phyloP scores from a whole-genome alignment of 23 tunicate species.

The Halocynthia roretzi region DNA sequence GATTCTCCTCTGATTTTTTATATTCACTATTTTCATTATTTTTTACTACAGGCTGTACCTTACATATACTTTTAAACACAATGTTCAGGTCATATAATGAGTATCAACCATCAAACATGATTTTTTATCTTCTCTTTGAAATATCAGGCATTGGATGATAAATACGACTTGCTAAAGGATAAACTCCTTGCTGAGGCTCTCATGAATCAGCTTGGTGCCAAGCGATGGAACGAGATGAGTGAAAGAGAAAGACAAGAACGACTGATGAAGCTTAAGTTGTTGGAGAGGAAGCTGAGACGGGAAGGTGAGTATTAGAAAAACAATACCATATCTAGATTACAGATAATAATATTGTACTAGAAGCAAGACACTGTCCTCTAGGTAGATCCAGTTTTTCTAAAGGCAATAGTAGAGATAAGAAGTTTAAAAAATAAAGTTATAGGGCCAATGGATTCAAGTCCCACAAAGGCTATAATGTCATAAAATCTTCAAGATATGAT shows the following conservation, averaged over 20 bases:
- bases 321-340: no score
- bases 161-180: conserved; percentile 68
- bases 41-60: no score
- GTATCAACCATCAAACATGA: neutral
- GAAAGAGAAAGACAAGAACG: conserved; percentile 71
- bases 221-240: conserved; percentile 65
- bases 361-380: no score
- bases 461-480: neutral
- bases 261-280: conserved; percentile 45
- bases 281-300: conserved; percentile 54
- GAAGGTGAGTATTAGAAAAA: conserved; percentile 26
- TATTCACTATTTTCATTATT: no score
- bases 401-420: no score
- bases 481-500: neutral
- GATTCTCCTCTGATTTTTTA: no score
- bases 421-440: no score
- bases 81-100: no score
- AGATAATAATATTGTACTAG: no score
- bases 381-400: no score
- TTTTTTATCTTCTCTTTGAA: neutral
- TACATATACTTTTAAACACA: no score
- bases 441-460: no score
- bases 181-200: conserved; percentile 74
- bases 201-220: conserved; percentile 64
- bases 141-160: conserved; percentile 64